Conservation (phyloP, 2,888 invertebrate genomes). For the Agonopterix subpropinquella region DNA sequence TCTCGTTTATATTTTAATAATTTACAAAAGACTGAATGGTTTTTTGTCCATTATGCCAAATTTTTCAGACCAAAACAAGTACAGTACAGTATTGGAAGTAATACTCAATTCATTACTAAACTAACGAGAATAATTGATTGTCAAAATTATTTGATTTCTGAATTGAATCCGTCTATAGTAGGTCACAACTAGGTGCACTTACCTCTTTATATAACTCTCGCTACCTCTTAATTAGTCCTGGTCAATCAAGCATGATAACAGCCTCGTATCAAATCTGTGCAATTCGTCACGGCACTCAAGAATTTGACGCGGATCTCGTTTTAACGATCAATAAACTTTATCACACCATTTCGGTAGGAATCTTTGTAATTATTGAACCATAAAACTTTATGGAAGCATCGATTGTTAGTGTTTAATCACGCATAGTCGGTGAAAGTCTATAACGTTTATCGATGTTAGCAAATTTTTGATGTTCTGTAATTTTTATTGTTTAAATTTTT, state of each 20-base stretch:
- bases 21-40: too few species aligned
- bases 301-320: slow-evolving; percentile 54
- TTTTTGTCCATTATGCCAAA: too few species aligned
- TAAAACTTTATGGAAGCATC: slow-evolving; percentile 50
- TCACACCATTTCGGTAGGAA: slow-evolving; percentile 68
- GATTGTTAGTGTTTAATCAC: slow-evolving; percentile 41
- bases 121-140: too few species aligned
- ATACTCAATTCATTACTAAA: too few species aligned
- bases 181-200: too few species aligned
- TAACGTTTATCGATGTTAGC: slow-evolving; percentile 16
- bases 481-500: neutral
- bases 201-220: slow-evolving; percentile 25
- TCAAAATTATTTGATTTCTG: too few species aligned
- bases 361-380: slow-evolving; percentile 52
- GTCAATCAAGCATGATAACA: slow-evolving; percentile 50
- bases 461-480: slow-evolving; percentile 3
- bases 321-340: slow-evolving; percentile 68
- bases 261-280: slow-evolving; percentile 43
- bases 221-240: slow-evolving; percentile 64
- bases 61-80: too few species aligned
- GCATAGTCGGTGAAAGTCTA: slow-evolving; percentile 41
- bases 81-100: too few species aligned
- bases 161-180: too few species aligned
- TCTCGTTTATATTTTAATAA: too few species aligned
- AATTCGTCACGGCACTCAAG: slow-evolving; percentile 54